These are phyloP conservation scores for Volucella inanis DNA, from an alignment of 2,888 invertebrate genomes.

Conservation along the genomic window DNA sequence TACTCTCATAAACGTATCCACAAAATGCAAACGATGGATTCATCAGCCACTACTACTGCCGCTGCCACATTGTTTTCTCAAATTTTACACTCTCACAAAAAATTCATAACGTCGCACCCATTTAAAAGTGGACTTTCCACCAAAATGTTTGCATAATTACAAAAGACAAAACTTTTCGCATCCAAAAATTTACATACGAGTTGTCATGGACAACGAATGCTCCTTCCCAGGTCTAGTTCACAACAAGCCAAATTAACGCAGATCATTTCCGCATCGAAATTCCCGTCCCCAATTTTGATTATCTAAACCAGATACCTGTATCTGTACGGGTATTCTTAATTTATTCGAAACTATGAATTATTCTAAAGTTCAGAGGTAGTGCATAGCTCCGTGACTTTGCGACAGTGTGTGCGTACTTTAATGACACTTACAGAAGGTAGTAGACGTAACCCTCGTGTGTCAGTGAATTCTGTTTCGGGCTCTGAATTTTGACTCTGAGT, in stretches of 20 bases:
- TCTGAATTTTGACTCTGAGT: constrained; percentile 21
- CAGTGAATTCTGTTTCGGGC: neutral
- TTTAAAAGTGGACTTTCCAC: neutral
- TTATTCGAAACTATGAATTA: constrained; percentile 33
- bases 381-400: constrained; percentile 40
- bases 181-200: constrained; percentile 18
- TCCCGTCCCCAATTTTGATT: neutral
- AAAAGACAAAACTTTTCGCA: neutral
- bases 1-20: too few species aligned
- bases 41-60: too few species aligned
- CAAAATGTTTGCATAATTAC: constrained; percentile 21
- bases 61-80: too few species aligned
- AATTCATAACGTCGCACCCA: too few species aligned
- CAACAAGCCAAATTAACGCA: constrained; percentile 7
- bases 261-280: constrained; percentile 43
- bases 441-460: neutral
- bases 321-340: neutral
- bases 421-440: constrained; percentile 50
- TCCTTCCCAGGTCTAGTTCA: constrained; percentile 6
- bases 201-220: constrained; percentile 38
- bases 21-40: too few species aligned
- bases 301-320: neutral
- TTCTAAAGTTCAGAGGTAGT: constrained; percentile 55
- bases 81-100: too few species aligned
- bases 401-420: constrained; percentile 49